Percentiles rank a stretch among this genome's conserved stretches.
Conservation (phyloP, 2,113 vertebrate genomes). For the Syngnathus typhle region DNA sequence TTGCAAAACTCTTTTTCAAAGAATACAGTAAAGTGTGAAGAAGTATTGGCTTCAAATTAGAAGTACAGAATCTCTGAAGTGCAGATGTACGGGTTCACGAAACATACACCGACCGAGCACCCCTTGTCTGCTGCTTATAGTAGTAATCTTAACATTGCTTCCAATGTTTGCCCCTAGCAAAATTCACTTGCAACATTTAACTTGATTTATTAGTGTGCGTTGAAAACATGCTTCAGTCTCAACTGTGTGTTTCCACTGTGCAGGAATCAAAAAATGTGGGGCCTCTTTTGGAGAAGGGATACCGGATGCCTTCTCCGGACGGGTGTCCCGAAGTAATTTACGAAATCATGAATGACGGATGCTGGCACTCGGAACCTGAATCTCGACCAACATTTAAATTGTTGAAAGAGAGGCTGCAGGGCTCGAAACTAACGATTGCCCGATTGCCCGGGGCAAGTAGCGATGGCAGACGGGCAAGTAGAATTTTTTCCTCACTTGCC, state of each 20-base stretch:
- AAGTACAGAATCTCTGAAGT: no score
- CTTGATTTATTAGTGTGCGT: neutral
- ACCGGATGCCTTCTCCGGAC: conserved; percentile 93
- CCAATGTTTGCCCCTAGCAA: neutral
- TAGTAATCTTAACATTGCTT: neutral
- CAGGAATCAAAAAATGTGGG: conserved; percentile 94
- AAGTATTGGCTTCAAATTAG: no score
- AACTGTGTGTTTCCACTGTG: neutral
- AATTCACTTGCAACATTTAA: neutral
- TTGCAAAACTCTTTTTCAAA: no score
- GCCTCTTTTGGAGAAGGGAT: conserved; percentile 90
- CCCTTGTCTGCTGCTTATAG: neutral
- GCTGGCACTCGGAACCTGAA: conserved; percentile 86
- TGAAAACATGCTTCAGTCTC: neutral
- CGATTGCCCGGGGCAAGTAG: no score
- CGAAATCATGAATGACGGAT: conserved; percentile 86
- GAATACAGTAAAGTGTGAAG: no score
- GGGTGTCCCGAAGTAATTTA: conserved; percentile 85
- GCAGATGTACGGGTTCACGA: no score
- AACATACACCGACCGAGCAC: no score
- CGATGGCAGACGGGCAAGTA: no score
- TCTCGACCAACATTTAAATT: conserved; percentile 83
- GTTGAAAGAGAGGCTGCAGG: conserved; percentile 85
- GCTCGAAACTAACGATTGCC: no score
- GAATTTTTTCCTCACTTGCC: no score